Percentiles rank a stretch among this genome's conserved stretches.
These are phyloP conservation scores for Aurelia aurita DNA, from an alignment of 30 jellyfish, hydroid and myxozoan species.

Conservation along the genomic window DNA sequence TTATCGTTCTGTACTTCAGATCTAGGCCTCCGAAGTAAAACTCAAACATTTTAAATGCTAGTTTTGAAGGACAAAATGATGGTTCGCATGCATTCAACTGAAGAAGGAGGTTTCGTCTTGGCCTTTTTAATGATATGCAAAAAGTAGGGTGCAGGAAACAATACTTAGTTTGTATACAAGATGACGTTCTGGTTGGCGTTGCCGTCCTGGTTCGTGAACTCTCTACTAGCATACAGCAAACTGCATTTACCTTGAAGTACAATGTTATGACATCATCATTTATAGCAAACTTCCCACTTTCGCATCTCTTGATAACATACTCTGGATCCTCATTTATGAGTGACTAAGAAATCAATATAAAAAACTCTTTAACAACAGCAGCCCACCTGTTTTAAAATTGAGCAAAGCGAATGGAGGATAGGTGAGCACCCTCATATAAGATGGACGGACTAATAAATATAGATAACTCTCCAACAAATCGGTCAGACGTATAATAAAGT, in stretches of 20 bases:
- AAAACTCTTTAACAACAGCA: not conserved
- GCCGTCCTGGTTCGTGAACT: too few relatives aligned
- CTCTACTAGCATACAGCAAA: not conserved
- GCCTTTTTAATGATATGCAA: too few relatives aligned
- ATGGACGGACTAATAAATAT: conserved; percentile 56
- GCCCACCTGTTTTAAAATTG: not conserved
- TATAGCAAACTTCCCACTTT: conserved; percentile 86
- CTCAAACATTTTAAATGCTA: too few relatives aligned
- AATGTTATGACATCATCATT: conserved; percentile 84
- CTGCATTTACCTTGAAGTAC: conserved; percentile 76
- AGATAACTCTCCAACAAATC: not conserved
- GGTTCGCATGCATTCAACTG: too few relatives aligned
- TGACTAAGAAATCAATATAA: conserved; percentile 52
- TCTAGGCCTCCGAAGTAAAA: too few relatives aligned
- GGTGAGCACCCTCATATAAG: conserved; percentile 79
- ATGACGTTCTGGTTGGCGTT: too few relatives aligned
- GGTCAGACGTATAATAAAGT: too few relatives aligned
- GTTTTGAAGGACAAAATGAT: too few relatives aligned
- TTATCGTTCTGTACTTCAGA: too few relatives aligned
- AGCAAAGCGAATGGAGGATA: not conserved
- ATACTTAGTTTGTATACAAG: too few relatives aligned
- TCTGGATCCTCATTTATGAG: conserved; percentile 95
- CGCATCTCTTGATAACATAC: conserved; percentile 84
- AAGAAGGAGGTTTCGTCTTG: too few relatives aligned
- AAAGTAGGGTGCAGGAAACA: too few relatives aligned